Evolutionary conservation across 2,797 vertebrate genomes (phyloP).

Genomic region (Enteromius anoplus): DNA sequence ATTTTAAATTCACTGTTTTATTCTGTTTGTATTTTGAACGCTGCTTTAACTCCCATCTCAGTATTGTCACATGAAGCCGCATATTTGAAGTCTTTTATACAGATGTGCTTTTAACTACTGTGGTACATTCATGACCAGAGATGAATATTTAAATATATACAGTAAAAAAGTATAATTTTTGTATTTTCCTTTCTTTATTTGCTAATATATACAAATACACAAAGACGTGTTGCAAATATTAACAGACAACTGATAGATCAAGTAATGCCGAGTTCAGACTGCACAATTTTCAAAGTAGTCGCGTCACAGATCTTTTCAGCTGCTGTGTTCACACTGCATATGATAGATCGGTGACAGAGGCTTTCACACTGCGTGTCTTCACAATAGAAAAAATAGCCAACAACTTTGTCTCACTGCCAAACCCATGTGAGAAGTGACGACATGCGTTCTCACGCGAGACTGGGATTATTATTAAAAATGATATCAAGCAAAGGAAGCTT

Average conservation of each 20-base stretch:
- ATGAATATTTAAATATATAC: constrained; percentile 74
- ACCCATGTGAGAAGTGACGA: no score
- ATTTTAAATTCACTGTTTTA: not conserved
- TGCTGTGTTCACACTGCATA: no score
- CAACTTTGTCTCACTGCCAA: no score
- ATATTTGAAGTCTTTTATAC: constrained; percentile 75
- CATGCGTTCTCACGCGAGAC: no score
- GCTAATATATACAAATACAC: constrained; percentile 3
- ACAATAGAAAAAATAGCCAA: no score
- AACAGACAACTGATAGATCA: not conserved
- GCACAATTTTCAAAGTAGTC: no score
- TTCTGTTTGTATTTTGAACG: constrained; percentile 25
- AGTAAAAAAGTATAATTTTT: constrained; percentile 59
- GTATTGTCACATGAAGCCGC: constrained; percentile 66
- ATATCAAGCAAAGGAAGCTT: no score
- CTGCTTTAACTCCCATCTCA: constrained; percentile 57
- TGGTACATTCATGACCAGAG: constrained; percentile 71
- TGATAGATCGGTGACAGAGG: no score
- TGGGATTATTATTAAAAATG: no score
- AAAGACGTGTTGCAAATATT: not conserved
- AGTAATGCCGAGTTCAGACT: no score
- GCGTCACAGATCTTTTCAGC: no score
- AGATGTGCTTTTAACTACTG: constrained; percentile 76
- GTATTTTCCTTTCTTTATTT: constrained; percentile 24
- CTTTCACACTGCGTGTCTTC: no score